These are phyloP conservation scores for Adela reaumurella DNA, from an alignment of 2,888 invertebrate species.

Conservation along the genomic window DNA sequence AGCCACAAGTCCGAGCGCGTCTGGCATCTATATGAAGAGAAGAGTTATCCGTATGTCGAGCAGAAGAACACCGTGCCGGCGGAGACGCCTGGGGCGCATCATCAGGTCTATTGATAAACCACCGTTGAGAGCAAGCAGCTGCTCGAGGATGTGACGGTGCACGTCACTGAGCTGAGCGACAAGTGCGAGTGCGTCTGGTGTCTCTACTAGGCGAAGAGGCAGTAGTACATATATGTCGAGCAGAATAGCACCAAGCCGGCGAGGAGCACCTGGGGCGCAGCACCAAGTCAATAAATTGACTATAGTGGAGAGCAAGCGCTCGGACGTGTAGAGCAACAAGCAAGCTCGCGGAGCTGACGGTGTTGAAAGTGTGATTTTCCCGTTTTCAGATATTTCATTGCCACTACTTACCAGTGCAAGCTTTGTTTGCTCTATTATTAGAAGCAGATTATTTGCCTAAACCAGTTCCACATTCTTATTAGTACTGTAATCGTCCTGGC, in stretches of 20 bases:
- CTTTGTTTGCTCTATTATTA: too few species aligned
- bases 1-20: conserved; percentile 58
- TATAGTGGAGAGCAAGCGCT: too few species aligned
- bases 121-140: conserved; percentile 77
- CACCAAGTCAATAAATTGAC: too few species aligned
- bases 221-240: conserved; percentile 30
- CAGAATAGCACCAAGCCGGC: conserved; percentile 35
- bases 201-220: conserved; percentile 62
- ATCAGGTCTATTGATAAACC: too few species aligned
- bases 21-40: conserved; percentile 62
- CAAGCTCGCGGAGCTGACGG: too few species aligned
- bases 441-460: too few species aligned
- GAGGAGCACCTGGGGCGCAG: conserved; percentile 27
- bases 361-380: too few species aligned
- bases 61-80: conserved; percentile 35
- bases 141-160: conserved; percentile 67
- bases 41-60: conserved; percentile 33
- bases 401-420: too few species aligned
- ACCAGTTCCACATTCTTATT: too few species aligned
- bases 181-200: conserved; percentile 56
- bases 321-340: too few species aligned
- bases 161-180: conserved; percentile 61
- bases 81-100: conserved; percentile 29
- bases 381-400: too few species aligned
- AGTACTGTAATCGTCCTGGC: too few species aligned